These are phyloP conservation scores for Merodon equestris DNA, from an alignment of 2,888 invertebrate species.

Conservation along the genomic window DNA sequence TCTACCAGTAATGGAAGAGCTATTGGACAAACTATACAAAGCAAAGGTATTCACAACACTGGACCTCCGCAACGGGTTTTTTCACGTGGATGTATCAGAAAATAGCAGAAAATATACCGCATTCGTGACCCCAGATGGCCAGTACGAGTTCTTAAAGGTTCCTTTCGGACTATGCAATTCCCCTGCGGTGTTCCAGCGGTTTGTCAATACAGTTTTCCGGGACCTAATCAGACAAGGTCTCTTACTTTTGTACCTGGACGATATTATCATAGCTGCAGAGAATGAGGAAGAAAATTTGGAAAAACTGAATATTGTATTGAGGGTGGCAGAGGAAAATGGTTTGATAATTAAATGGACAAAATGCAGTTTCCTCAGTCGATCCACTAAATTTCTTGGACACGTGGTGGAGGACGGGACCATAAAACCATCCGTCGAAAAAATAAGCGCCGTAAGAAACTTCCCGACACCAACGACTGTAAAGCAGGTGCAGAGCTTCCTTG, in stretches of 20 bases:
- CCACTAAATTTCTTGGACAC: constrained; percentile 5
- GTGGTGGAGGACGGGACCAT: constrained; percentile 5
- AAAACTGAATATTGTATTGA: background rate
- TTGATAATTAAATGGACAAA: no score
- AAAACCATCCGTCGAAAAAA: background rate
- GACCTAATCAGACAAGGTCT: background rate
- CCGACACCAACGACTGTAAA: constrained; percentile 22
- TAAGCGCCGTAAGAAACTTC: constrained; percentile 3
- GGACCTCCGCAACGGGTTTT: constrained; percentile 18
- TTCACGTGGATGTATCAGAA: constrained; percentile 21
- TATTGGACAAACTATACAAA: background rate
- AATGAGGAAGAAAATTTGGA: constrained; percentile 1
- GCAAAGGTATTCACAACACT: constrained; percentile 17
- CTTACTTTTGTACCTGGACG: constrained; percentile 5
- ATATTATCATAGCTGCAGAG: constrained; percentile 1
- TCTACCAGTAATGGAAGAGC: background rate
- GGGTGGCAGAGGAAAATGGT: constrained; percentile 4
- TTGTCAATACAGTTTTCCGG: constrained; percentile 2
- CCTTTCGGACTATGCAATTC: constrained; percentile 8
- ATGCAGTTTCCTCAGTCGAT: background rate
- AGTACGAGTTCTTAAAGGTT: constrained; percentile 15
- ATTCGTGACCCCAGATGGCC: constrained; percentile 11
- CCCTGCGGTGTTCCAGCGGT: constrained; percentile 1
- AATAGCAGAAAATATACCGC: constrained; percentile 18
- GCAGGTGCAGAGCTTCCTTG: constrained; percentile 21